A percentile compares a stretch with the other conserved stretches of the same genome.
Conservation (phyloP, 2,113 vertebrate genomes). For the Prochilodus magdalenae region DNA sequence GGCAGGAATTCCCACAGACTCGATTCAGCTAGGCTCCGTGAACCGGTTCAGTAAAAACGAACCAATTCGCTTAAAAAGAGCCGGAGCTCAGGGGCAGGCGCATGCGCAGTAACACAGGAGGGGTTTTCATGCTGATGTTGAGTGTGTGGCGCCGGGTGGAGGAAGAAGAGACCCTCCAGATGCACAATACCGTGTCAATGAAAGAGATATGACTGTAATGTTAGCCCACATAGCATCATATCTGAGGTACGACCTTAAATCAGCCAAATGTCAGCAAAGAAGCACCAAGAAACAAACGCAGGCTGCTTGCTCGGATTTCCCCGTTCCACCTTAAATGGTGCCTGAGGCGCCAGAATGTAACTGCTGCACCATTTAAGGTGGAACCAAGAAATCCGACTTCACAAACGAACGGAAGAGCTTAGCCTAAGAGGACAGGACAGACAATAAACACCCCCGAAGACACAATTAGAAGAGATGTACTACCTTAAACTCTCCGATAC, state of each 20-base stretch:
- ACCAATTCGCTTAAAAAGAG: neutral
- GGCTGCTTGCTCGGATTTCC: no score
- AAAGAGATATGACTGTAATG: neutral
- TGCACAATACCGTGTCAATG: neutral
- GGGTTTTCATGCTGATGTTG: neutral
- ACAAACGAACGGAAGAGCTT: neutral
- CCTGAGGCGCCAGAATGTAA: no score
- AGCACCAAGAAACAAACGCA: neutral
- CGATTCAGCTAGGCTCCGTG: no score
- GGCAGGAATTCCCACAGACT: no score
- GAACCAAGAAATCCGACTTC: no score
- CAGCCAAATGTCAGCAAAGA: neutral
- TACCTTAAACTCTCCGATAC: neutral
- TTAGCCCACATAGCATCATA: no score
- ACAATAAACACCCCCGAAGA: neutral
- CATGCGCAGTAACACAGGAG: neutral
- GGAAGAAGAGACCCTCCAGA: neutral
- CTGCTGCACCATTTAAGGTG: no score
- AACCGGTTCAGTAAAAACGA: neutral
- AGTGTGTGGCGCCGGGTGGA: neutral
- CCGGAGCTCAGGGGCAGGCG: neutral
- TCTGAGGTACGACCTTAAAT: no score
- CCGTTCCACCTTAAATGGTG: no score
- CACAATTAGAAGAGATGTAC: neutral
- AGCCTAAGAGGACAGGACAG: no score